Percentiles rank a stretch among this genome's conserved stretches.
Conservation (phyloP, 2,797 vertebrate species). For the Myripristis murdjan region DNA sequence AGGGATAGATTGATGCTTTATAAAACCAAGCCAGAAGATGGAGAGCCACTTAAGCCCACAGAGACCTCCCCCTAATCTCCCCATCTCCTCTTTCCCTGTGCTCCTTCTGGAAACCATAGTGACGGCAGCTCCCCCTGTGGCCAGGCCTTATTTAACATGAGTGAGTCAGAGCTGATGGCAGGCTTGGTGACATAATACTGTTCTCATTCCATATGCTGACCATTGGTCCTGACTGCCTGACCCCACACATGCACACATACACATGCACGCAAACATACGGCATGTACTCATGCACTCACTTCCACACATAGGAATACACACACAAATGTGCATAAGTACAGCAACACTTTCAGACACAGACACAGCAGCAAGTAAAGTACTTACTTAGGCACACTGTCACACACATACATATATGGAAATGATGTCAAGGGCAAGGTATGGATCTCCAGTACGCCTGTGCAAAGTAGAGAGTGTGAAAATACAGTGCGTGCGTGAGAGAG, state of each 20-base stretch:
- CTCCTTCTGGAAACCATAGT: slow-evolving; percentile 78
- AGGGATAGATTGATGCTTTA: slow-evolving; percentile 45
- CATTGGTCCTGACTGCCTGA: slow-evolving; percentile 58
- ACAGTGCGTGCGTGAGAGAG: slow-evolving; percentile 24
- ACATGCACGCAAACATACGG: neutral
- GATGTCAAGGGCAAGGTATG: slow-evolving; percentile 1
- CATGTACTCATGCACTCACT: slow-evolving; percentile 6
- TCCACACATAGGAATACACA: neutral
- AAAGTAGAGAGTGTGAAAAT: slow-evolving; percentile 61
- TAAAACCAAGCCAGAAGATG: slow-evolving; percentile 45
- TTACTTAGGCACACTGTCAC: neutral
- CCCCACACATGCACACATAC: slow-evolving; percentile 41
- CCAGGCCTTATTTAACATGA: slow-evolving; percentile 76
- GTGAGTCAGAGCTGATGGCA: slow-evolving; percentile 75
- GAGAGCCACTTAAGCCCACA: slow-evolving; percentile 62
- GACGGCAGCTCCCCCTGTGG: slow-evolving; percentile 76
- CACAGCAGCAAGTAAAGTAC: neutral
- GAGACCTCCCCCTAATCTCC: slow-evolving; percentile 65
- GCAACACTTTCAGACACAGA: neutral
- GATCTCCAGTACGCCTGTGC: slow-evolving; percentile 6
- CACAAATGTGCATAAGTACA: neutral
- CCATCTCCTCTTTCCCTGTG: slow-evolving; percentile 68
- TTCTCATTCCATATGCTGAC: slow-evolving; percentile 74
- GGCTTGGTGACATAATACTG: slow-evolving; percentile 72
- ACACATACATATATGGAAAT: slow-evolving; percentile 28